Evolutionary conservation across 2,888 invertebrate species (phyloP).

Genomic region (Cantharis nigra): DNA sequence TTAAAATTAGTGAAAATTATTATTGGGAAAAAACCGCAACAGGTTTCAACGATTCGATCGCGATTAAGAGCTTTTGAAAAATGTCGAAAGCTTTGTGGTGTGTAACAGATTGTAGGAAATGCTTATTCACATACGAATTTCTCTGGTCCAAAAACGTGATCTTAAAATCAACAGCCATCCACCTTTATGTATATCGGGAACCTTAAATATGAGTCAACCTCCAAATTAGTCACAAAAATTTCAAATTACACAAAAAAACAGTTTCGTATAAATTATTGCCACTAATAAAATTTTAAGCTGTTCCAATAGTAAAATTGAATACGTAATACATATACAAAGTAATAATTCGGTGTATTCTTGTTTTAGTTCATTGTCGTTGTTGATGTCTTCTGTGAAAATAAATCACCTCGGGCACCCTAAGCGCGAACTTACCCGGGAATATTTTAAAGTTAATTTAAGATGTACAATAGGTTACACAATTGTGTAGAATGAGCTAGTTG

Average conservation of each 20-base stretch:
- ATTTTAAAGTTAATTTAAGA: conserved; percentile 51
- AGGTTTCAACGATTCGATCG: conserved; percentile 56
- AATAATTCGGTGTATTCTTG: conserved; percentile 18
- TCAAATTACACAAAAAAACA: background rate
- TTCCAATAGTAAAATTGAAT: background rate
- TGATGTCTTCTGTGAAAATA: conserved; percentile 42
- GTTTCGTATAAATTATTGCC: background rate
- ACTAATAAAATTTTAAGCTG: background rate
- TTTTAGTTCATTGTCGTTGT: conserved; percentile 35
- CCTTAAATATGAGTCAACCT: background rate
- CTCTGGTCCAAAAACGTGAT: conserved; percentile 34
- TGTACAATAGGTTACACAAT: conserved; percentile 52
- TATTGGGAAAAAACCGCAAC: conserved; percentile 49
- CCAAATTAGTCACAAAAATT: background rate
- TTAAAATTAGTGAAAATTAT: conserved; percentile 12
- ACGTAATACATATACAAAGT: conserved; percentile 10
- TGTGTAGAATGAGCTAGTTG: conserved; percentile 51
- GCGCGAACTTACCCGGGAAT: conserved; percentile 40
- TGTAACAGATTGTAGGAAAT: conserved; percentile 52
- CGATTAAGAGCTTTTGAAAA: conserved; percentile 57
- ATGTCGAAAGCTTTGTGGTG: conserved; percentile 51
- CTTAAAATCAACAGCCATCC: background rate
- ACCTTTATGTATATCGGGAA: background rate
- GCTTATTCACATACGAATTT: conserved; percentile 43
- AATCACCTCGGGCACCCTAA: conserved; percentile 43